These are phyloP conservation scores for Nipponacmea schrenckii DNA, from an alignment of 2,888 invertebrate genomes.

Conservation along the genomic window DNA sequence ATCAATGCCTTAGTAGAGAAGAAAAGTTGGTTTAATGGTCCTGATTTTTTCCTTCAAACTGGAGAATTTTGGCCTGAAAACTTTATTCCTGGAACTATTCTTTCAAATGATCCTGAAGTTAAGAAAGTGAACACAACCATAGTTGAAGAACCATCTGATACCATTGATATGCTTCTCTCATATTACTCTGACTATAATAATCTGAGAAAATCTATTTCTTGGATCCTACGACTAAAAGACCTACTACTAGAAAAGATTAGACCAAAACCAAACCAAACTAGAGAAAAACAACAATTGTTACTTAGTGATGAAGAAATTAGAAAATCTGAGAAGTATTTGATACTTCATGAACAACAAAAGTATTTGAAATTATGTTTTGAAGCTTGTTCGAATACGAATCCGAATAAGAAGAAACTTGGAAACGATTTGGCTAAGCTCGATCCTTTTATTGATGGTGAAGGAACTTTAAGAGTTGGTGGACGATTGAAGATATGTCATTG, in stretches of 20 bases:
- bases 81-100: background rate
- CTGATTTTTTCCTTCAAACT: background rate
- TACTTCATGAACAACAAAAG: background rate
- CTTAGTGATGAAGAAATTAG: background rate
- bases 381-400: too few relatives aligned
- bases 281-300: too few relatives aligned
- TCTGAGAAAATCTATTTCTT: background rate
- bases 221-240: background rate
- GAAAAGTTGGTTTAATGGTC: slow-evolving; percentile 4
- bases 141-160: background rate
- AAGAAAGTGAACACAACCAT: slow-evolving; percentile 1
- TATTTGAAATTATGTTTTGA: background rate
- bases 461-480: slow-evolving; percentile 1
- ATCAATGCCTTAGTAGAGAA: background rate
- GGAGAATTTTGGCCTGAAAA: background rate
- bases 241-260: background rate
- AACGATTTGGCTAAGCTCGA: background rate
- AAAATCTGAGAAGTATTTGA: background rate
- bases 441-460: background rate
- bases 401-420: too few relatives aligned
- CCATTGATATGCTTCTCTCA: background rate
- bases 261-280: background rate
- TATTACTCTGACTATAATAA: background rate
- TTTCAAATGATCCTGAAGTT: slow-evolving; percentile 5
- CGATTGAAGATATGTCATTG: slow-evolving; percentile 2